Conservation (phyloP, 2,113 vertebrate species). For the Gambusia affinis region DNA sequence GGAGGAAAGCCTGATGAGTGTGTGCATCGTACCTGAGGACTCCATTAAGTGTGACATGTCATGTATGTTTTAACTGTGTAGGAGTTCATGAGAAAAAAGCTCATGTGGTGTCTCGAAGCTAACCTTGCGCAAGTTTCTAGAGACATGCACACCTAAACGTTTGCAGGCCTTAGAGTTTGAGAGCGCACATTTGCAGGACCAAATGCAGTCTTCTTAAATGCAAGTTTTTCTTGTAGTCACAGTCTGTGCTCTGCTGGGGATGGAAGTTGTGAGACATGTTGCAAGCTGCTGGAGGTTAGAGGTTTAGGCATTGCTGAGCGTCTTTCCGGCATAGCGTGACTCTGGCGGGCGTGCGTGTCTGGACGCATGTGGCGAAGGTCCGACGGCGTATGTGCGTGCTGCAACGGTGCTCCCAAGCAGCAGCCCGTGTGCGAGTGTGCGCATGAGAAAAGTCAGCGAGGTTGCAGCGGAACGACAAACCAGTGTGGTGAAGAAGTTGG, state of each 20-base stretch:
- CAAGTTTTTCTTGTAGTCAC: conserved; percentile 22
- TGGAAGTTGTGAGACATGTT: conserved; percentile 60
- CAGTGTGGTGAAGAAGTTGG: conserved; percentile 65
- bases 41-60: neutral
- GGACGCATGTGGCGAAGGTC: conserved; percentile 58
- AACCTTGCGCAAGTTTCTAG: neutral
- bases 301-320: conserved; percentile 50
- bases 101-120: neutral
- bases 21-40: conserved; percentile 1
- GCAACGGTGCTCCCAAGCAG: conserved; percentile 55
- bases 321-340: conserved; percentile 42
- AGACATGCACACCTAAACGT: neutral
- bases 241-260: conserved; percentile 60
- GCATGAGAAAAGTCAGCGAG: conserved; percentile 50
- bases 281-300: conserved; percentile 42
- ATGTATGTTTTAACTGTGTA: neutral
- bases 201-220: conserved; percentile 29
- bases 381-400: conserved; percentile 46
- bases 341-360: conserved; percentile 46
- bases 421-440: conserved; percentile 15
- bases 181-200: conserved; percentile 8
- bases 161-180: neutral
- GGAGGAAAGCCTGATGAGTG: conserved; percentile 35
- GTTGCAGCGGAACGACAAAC: conserved; percentile 69
- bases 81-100: no score